Conservation (phyloP, 2,797 vertebrate genomes). For the Sebastes cheni region DNA sequence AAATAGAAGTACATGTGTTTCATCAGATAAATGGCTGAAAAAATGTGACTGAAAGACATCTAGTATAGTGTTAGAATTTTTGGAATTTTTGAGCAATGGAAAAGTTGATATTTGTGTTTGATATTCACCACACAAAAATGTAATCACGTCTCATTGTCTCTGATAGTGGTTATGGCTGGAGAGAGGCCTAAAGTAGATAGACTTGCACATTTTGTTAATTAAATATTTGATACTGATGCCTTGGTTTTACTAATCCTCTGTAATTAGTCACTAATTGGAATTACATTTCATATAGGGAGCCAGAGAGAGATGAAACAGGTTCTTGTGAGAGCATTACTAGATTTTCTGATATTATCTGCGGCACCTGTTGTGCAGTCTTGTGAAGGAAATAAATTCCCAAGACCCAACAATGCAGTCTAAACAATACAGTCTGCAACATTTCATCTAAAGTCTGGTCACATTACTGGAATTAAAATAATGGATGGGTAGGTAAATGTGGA, state of each 20-base stretch:
- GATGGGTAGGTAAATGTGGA: not conserved
- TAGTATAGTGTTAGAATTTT: not conserved
- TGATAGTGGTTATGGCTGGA: not conserved
- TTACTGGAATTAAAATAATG: not conserved
- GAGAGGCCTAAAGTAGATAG: not conserved
- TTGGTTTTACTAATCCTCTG: conserved; percentile 43
- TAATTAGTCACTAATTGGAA: conserved; percentile 64
- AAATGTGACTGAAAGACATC: not conserved
- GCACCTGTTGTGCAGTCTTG: not conserved
- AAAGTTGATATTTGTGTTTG: not conserved
- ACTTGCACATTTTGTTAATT: not conserved
- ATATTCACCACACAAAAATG: not conserved
- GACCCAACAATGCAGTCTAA: not conserved
- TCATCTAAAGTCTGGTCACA: not conserved
- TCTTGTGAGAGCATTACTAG: not conserved
- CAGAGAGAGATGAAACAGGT: not conserved
- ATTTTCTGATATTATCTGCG: not conserved
- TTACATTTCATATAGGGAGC: conserved; percentile 32
- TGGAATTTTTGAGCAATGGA: not conserved
- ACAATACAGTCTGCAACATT: not conserved
- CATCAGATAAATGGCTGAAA: not conserved
- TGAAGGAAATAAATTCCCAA: not conserved
- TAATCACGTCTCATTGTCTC: not conserved
- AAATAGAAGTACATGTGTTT: not conserved
- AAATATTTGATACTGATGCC: not conserved